Conservation (phyloP, 1,140 invertebrate species). For the Cecropterus lyciades region DNA sequence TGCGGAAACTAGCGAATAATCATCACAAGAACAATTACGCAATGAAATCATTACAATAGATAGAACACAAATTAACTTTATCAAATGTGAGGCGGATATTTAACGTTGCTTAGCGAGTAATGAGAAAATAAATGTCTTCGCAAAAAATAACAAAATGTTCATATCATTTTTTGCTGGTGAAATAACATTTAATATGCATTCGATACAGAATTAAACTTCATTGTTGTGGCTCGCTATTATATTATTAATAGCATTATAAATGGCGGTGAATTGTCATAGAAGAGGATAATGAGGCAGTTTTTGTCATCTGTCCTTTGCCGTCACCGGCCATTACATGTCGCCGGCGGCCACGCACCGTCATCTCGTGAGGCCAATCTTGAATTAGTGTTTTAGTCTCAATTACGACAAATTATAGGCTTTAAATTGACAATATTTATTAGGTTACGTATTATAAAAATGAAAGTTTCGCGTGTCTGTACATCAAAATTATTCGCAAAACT, state of each 20-base stretch:
- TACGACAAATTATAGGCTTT: slow-evolving; percentile 34
- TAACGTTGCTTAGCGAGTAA: slow-evolving; percentile 47
- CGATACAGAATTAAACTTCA: slow-evolving; percentile 67
- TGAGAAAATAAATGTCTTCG: slow-evolving; percentile 71
- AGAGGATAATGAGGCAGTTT: slow-evolving; percentile 64
- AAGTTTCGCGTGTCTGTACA: too few species aligned
- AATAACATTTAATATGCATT: slow-evolving; percentile 72
- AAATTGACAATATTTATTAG: slow-evolving; percentile 38
- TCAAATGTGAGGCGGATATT: slow-evolving; percentile 6
- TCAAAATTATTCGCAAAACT: too few species aligned
- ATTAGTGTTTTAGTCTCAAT: slow-evolving; percentile 37
- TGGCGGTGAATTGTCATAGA: slow-evolving; percentile 64
- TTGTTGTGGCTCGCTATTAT: slow-evolving; percentile 61
- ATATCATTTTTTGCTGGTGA: slow-evolving; percentile 60
- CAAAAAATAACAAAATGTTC: slow-evolving; percentile 54
- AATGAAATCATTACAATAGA: slow-evolving; percentile 32
- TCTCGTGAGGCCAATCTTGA: slow-evolving; percentile 34
- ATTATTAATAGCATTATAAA: slow-evolving; percentile 80
- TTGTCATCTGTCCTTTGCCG: slow-evolving; percentile 63
- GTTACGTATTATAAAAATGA: too few species aligned
- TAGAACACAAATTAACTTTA: slow-evolving; percentile 38
- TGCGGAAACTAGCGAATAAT: slow-evolving; percentile 6
- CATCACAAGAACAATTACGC: slow-evolving; percentile 24
- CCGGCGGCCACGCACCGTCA: slow-evolving; percentile 25
- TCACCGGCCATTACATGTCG: slow-evolving; percentile 42